These are phyloP conservation scores for Smithornis capensis DNA, from an alignment of 2,113 vertebrate genomes.

Conservation along the genomic window DNA sequence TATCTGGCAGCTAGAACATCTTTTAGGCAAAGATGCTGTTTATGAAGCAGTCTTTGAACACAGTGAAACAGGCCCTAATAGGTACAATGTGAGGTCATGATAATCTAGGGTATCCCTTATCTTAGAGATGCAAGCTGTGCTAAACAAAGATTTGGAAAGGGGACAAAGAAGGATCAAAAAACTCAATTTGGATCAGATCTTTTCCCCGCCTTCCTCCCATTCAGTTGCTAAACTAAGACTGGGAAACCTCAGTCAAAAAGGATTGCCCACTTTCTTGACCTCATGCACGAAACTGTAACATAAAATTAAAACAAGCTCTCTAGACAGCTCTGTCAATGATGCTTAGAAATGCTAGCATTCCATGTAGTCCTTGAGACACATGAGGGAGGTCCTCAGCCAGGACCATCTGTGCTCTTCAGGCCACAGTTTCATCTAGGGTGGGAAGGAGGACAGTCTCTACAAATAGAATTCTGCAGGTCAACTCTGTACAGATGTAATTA, in stretches of 20 bases:
- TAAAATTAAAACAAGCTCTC: neutral
- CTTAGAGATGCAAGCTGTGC: neutral
- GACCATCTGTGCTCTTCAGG: neutral
- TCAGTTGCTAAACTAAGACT: neutral
- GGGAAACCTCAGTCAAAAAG: neutral
- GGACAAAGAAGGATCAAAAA: neutral
- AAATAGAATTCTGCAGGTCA: neutral
- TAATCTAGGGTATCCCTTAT: neutral
- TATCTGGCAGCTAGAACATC: slow-evolving; percentile 7
- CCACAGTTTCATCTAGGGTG: neutral
- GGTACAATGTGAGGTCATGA: neutral
- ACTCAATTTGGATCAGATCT: neutral
- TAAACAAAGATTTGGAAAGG: neutral
- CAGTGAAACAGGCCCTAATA: neutral
- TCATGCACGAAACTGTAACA: neutral
- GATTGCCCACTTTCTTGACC: neutral
- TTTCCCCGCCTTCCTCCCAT: neutral
- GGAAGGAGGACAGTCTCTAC: neutral
- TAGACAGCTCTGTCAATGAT: neutral
- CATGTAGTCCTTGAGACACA: neutral
- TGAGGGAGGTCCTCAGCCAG: neutral
- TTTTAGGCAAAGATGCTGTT: neutral
- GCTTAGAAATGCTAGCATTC: neutral
- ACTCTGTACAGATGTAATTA: neutral
- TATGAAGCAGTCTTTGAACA: neutral